These are phyloP conservation scores for Pantherophis guttatus DNA, from an alignment of 2,113 vertebrate species.

Conservation along the genomic window DNA sequence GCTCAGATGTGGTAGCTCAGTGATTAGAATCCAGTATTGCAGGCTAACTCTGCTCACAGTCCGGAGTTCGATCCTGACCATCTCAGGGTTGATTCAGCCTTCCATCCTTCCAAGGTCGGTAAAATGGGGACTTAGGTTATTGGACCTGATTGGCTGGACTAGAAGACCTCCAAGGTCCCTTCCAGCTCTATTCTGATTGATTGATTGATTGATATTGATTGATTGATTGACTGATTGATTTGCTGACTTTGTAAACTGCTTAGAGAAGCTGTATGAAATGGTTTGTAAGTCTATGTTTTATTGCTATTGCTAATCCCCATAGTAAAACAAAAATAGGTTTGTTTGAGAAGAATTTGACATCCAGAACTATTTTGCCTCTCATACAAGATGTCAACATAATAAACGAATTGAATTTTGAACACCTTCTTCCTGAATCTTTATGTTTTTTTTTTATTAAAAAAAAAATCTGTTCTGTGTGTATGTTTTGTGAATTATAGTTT, in stretches of 20 bases:
- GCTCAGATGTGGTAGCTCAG: neutral
- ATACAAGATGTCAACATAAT: neutral
- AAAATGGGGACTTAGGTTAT: too few relatives aligned
- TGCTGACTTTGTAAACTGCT: too few relatives aligned
- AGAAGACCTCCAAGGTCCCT: too few relatives aligned
- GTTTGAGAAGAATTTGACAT: neutral
- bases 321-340: neutral
- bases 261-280: too few relatives aligned
- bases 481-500: neutral
- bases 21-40: neutral
- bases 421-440: neutral
- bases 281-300: too few relatives aligned
- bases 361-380: neutral
- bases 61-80: neutral
- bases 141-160: too few relatives aligned
- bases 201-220: too few relatives aligned
- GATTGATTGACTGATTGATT: too few relatives aligned
- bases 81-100: neutral
- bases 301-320: neutral
- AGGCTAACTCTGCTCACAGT: too few relatives aligned
- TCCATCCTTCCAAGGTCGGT: neutral
- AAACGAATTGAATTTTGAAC: neutral
- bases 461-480: neutral
- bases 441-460: neutral
- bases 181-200: too few relatives aligned